phyloP scores from a whole-genome alignment of 2,113 vertebrate species.

The Cololabis saira region DNA sequence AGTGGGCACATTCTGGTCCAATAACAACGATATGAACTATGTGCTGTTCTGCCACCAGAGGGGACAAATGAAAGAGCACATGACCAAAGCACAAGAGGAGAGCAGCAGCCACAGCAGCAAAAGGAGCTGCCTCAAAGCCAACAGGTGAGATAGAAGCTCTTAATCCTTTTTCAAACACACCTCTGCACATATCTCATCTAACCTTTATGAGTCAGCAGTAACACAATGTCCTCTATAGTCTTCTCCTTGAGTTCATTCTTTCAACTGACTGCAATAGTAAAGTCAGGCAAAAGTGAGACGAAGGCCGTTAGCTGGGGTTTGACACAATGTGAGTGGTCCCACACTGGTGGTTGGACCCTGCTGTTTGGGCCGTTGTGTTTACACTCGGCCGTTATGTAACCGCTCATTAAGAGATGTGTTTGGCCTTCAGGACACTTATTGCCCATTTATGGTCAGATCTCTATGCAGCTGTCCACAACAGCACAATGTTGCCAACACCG shows the following conservation, averaged over 20 bases:
- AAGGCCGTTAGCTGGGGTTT: background rate
- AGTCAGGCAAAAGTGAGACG: constrained; percentile 1
- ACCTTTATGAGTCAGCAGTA: too few species aligned
- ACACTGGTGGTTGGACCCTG: background rate
- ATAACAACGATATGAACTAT: constrained; percentile 91
- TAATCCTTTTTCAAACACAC: too few species aligned
- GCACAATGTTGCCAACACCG: constrained; percentile 3
- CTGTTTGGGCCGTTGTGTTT: constrained; percentile 38
- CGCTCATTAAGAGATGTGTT: constrained; percentile 16
- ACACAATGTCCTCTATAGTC: too few species aligned
- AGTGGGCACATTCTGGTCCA: constrained; percentile 91
- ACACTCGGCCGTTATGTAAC: constrained; percentile 50
- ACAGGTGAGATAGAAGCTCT: constrained; percentile 82
- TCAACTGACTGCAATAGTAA: background rate
- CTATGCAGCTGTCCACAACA: constrained; percentile 56
- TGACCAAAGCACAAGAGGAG: constrained; percentile 83
- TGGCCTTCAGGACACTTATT: constrained; percentile 30
- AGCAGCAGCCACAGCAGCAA: constrained; percentile 76
- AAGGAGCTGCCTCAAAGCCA: constrained; percentile 91
- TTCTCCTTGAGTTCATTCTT: background rate
- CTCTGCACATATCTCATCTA: too few species aligned
- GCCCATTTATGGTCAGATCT: constrained; percentile 61
- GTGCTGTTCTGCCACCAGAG: constrained; percentile 88
- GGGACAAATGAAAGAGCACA: constrained; percentile 55
- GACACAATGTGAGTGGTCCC: background rate